Percentiles rank a stretch among this genome's conserved stretches.
Conservation (phyloP, 2,797 vertebrate species). For the Leptodactylus fallax region DNA sequence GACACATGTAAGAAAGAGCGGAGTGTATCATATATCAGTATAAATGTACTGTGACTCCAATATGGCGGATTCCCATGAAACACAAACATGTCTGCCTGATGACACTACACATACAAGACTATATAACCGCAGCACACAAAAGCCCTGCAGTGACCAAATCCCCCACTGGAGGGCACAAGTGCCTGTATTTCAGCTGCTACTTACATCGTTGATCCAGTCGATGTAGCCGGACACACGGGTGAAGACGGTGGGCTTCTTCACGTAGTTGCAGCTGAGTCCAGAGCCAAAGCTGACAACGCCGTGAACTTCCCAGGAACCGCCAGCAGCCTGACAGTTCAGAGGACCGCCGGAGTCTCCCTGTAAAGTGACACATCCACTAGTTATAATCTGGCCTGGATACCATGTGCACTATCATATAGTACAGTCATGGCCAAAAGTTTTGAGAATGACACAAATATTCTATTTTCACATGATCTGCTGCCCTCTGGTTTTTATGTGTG, state of each 20-base stretch:
- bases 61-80: neutral
- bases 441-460: no score
- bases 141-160: neutral
- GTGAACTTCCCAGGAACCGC: constrained; percentile 77
- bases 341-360: constrained; percentile 87
- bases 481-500: no score
- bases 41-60: no score
- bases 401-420: neutral
- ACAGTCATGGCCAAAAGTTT: no score
- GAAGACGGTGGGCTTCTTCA: constrained; percentile 86
- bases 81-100: neutral
- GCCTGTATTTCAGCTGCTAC: constrained; percentile 52
- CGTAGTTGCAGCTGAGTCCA: constrained; percentile 76
- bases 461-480: no score
- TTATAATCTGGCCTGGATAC: neutral
- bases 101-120: neutral
- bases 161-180: neutral
- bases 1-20: neutral
- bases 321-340: constrained; percentile 77
- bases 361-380: neutral
- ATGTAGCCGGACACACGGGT: constrained; percentile 82
- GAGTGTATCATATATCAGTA: no score
- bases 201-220: constrained; percentile 82
- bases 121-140: neutral
- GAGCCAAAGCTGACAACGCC: constrained; percentile 90